Conservation (phyloP, 2,113 vertebrate genomes). For the Pterocles gutturalis region DNA sequence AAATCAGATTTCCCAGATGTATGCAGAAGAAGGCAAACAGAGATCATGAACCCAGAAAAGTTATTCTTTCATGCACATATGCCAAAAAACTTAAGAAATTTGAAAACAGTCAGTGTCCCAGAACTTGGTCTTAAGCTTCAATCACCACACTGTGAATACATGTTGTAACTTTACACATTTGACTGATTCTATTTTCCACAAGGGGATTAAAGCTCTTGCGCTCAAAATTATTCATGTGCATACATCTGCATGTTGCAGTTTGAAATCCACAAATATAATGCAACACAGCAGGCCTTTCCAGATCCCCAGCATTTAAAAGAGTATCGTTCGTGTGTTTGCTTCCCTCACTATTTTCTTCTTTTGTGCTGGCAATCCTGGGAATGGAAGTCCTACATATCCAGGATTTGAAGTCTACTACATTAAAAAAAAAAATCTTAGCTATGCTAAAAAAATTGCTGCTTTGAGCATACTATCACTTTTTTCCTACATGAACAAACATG, state of each 20-base stretch:
- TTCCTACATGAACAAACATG: not conserved
- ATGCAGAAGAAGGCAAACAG: fast-evolving
- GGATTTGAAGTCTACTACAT: not conserved
- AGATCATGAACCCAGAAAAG: not conserved
- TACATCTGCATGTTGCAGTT: constrained; percentile 20
- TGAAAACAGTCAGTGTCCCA: not conserved
- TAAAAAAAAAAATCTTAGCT: not conserved
- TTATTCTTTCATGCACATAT: not conserved
- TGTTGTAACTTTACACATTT: constrained; percentile 36
- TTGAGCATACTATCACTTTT: not conserved
- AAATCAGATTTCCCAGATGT: not conserved
- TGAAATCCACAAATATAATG: constrained; percentile 31
- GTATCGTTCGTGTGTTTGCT: not conserved
- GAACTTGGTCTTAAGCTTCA: constrained; percentile 1
- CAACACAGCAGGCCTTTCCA: not conserved
- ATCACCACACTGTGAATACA: not conserved
- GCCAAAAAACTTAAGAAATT: not conserved
- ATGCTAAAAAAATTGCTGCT: not conserved
- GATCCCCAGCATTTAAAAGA: constrained; percentile 15
- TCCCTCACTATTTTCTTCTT: constrained; percentile 6
- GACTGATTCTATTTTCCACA: constrained; percentile 44
- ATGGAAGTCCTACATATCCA: not conserved
- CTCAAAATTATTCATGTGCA: constrained; percentile 51
- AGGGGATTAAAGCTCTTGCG: constrained; percentile 18
- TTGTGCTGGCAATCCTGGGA: not conserved